Evolutionary conservation across 2,113 vertebrate genomes (phyloP).

Genomic region (Prietella phreatophila): DNA sequence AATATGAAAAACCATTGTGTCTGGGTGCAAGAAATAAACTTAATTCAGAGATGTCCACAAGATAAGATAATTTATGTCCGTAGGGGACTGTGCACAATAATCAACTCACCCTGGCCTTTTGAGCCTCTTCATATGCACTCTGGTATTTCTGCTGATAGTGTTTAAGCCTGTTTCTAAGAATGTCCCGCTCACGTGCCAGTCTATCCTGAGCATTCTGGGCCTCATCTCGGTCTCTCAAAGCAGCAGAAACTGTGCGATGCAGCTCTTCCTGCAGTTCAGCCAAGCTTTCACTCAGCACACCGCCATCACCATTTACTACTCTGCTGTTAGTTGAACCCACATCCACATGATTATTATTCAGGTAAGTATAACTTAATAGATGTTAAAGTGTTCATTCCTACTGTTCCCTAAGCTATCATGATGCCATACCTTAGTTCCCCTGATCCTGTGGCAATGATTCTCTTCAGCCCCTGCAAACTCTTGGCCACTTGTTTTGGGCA

Average conservation of each 20-base stretch:
- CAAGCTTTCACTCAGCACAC: conserved; percentile 72
- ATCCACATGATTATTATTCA: neutral
- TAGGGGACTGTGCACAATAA: neutral
- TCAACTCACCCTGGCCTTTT: conserved; percentile 60
- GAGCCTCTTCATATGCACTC: conserved; percentile 68
- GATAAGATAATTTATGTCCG: neutral
- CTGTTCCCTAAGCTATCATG: neutral
- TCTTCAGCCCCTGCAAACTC: conserved; percentile 69
- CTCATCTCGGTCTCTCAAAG: conserved; percentile 71
- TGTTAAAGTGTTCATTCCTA: neutral
- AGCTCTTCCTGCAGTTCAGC: conserved; percentile 73
- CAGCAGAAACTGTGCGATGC: conserved; percentile 65
- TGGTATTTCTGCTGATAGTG: conserved; percentile 70
- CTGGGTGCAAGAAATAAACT: neutral
- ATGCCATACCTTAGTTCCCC: conserved; percentile 70
- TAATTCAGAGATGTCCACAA: neutral
- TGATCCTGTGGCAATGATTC: conserved; percentile 67
- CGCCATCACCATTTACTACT: conserved; percentile 61
- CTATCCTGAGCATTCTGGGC: conserved; percentile 65
- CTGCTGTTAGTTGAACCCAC: conserved; percentile 57
- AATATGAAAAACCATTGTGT: neutral
- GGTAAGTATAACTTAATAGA: no score
- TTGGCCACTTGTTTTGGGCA: conserved; percentile 69
- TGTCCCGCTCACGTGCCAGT: conserved; percentile 69
- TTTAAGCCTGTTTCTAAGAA: conserved; percentile 71